Percentiles rank a stretch among this genome's conserved stretches.
Conservation (phyloP, 2,797 vertebrate genomes). For the Synanceia verrucosa region DNA sequence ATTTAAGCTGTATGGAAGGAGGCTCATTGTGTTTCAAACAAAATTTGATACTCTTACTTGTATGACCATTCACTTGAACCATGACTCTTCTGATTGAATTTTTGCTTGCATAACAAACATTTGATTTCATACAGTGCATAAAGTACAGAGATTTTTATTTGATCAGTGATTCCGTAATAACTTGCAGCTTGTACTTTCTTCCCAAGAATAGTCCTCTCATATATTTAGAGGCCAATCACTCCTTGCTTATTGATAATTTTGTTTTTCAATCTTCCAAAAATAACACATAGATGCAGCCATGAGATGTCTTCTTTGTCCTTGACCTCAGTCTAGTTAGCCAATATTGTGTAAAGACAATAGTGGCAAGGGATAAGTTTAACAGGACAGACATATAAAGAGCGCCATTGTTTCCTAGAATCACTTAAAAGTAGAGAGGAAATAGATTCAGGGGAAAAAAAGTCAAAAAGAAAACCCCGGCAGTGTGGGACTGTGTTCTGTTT, state of each 20-base stretch:
- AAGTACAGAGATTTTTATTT: constrained; percentile 13
- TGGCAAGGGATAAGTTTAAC: constrained; percentile 49
- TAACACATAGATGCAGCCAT: constrained; percentile 40
- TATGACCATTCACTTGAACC: constrained; percentile 7
- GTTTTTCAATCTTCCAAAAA: constrained; percentile 41
- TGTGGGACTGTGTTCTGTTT: constrained; percentile 78
- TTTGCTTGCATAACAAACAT: constrained; percentile 14
- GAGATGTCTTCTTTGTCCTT: constrained; percentile 25
- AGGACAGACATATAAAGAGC: constrained; percentile 65
- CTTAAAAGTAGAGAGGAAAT: constrained; percentile 77
- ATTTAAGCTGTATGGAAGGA: constrained; percentile 31
- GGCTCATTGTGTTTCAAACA: constrained; percentile 48
- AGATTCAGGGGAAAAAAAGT: constrained; percentile 66
- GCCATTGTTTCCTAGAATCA: constrained; percentile 72
- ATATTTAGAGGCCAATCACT: too few relatives aligned
- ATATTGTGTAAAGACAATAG: constrained; percentile 68
- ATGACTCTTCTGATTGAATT: constrained; percentile 25
- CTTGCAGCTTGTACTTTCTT: constrained; percentile 29
- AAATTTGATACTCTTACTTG: constrained; percentile 16
- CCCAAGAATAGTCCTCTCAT: neutral
- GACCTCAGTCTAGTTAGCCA: constrained; percentile 44
- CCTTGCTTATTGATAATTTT: constrained; percentile 35
- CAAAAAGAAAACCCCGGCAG: constrained; percentile 75
- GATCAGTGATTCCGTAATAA: constrained; percentile 28
- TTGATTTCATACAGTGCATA: constrained; percentile 18